Base-by-base conservation (phyloP, 1,140 invertebrate species). In the Linepithema humile region DNA sequence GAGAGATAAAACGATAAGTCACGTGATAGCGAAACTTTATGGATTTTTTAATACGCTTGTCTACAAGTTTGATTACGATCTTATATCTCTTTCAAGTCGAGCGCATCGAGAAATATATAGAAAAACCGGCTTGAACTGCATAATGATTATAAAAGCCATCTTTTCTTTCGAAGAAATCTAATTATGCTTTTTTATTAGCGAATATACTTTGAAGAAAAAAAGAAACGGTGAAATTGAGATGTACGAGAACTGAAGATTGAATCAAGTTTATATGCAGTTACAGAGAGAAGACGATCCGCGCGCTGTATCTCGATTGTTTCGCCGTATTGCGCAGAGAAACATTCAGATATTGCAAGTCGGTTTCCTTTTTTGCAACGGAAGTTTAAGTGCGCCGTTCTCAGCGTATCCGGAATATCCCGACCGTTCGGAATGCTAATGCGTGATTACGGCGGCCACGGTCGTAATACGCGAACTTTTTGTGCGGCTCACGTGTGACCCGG, bases 341-440 rank as follows among this genome's bases (percentile, higher is more conserved):
- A 78, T 78, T 78, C 26, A 53, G 69, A 78, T 38, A 15, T 17
- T 32, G 50, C 64, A 29, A 48, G 23, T 57, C 64, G 64, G 20
- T 38, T 32, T 80, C 35, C 50, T 57, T 80, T 53, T 78, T 80
- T 38, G 64, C 12, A 80, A 50, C 48, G 65, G 80, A 85, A 87
- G 70, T 85, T 89, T 64, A 85, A 83, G 84, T 69, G 35, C 88
- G 83, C 35, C 80, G 80, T 69, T 84, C 80, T 73, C 72, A 57
- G 26, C 72, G 26, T 64, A 72, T 75, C 75, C 64, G 64, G 48
- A 70, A 70, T 72, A 73, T 75, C 77, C 65, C 65, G 82, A 62
- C 57, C 88, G 82, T 92, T 93, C 91, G 92, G 92, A 93, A 93
- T 93, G 92, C 91, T 92, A 93, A 93, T 93, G 92, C 90, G 91